Percentiles rank a stretch among this genome's conserved stretches.
Evolutionary conservation across 2,113 vertebrate genomes (phyloP).

Genomic region (Cathartes aura): DNA sequence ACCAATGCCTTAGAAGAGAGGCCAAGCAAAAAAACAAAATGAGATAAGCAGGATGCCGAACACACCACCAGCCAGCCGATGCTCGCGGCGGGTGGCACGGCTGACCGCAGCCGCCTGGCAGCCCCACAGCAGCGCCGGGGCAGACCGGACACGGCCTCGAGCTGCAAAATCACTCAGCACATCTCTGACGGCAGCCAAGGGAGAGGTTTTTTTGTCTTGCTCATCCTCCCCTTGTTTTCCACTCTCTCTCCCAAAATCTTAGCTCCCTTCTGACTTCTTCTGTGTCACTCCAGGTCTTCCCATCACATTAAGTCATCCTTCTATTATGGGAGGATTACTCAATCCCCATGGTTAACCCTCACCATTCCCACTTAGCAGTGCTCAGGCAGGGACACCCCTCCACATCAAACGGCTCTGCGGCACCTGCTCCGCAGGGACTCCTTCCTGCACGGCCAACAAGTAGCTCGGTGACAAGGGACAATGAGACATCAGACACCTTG

Average conservation of each 20-base stretch:
- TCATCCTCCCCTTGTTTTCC: background rate
- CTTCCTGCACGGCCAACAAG: background rate
- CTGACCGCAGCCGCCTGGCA: background rate
- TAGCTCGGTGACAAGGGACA: background rate
- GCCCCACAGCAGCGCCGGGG: background rate
- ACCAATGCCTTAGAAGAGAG: background rate
- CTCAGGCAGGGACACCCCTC: background rate
- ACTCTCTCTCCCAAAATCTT: background rate
- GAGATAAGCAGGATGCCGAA: background rate
- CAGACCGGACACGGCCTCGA: background rate
- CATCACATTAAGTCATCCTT: background rate
- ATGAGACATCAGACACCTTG: background rate
- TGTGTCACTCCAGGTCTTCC: background rate
- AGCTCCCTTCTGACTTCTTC: background rate
- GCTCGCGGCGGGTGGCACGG: fast-evolving
- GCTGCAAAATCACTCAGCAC: background rate
- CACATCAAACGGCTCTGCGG: background rate
- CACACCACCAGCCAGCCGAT: fast-evolving
- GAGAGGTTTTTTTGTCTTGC: background rate
- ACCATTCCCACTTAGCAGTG: background rate
- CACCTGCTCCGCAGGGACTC: background rate
- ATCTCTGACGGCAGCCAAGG: background rate
- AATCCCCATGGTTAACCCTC: background rate
- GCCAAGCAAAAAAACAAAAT: background rate
- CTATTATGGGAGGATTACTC: background rate